Evolutionary conservation across 30 jellyfish, hydroid and myxozoan genomes (phyloP), one percentile per base, ranked within the genome.

Genomic region (Morbakka virulenta): DNA sequence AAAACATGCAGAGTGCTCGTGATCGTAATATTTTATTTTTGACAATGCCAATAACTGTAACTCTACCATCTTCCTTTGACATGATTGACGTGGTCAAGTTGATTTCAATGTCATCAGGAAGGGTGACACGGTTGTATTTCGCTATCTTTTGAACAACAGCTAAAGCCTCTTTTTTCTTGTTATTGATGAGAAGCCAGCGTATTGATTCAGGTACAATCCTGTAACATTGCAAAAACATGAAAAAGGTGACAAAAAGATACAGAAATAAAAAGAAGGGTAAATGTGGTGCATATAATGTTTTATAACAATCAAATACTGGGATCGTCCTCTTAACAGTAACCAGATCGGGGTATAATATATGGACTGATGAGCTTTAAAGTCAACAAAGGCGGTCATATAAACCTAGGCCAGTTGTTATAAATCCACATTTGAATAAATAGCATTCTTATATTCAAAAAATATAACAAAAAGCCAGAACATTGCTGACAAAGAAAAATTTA

Each of bases 181-280:
- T 79, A 22, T 82, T 87, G 17, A 87, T 62, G 6, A 88, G 68
- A 57, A 81, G 89, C 97, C 97, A 88, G 23, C 95, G 97, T 26
- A 88, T 82, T 24, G 97, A 88, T 64, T 88, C 97, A 1, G 97
- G 97, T 31, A 88, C 31, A 4, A 71, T 71, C 88, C 97, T 88
- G 66, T 0, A n/a, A n/a, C n/a, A n/a, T n/a, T n/a, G n/a, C n/a
- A n/a, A n/a, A n/a, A n/a, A n/a, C n/a, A n/a, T n/a, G n/a, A n/a
- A n/a, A n/a, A n/a, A n/a, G n/a, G n/a, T n/a, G n/a, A n/a, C 2
- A 50, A 72, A 25, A 23, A 13, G 50, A 28, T 68, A 11, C 14
- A 35, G 2, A 13, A 11, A 68, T 64, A 4, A 64, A 64, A n/a
- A 64, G 4, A 64, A 28, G 17, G 17, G 20, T 17, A 48, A 2